These are phyloP conservation scores for Ariolimax columbianus DNA, from an alignment of 2,888 invertebrate genomes.

Conservation along the genomic window DNA sequence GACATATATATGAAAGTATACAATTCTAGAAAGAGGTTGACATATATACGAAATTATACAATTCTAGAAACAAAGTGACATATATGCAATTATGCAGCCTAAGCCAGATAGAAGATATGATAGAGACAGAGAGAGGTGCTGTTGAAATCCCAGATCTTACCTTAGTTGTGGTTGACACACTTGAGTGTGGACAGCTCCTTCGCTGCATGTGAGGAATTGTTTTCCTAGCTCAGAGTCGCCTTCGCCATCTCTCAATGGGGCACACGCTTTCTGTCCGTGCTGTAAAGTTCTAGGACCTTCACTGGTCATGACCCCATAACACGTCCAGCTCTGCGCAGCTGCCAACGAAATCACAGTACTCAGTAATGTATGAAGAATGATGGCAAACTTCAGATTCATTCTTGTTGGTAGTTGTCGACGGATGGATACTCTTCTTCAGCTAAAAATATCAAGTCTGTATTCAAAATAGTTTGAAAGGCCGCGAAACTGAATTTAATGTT, in stretches of 20 bases:
- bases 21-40: too few species aligned
- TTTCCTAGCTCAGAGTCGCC: neutral
- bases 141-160: neutral
- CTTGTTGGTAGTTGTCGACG: neutral
- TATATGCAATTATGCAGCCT: too few species aligned
- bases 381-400: neutral
- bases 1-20: too few species aligned
- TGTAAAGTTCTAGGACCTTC: constrained; percentile 19
- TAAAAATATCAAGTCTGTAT: too few species aligned
- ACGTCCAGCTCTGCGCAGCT: neutral
- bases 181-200: constrained; percentile 1
- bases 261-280: constrained; percentile 27
- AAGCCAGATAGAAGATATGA: too few species aligned
- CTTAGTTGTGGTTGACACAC: constrained; percentile 7
- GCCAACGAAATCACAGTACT: neutral
- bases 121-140: too few species aligned
- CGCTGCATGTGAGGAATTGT: constrained; percentile 21
- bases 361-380: neutral
- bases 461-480: too few species aligned
- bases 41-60: too few species aligned
- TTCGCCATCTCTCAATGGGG: constrained; percentile 2
- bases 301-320: neutral
- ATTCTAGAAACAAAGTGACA: too few species aligned
- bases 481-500: too few species aligned
- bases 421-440: too few species aligned